Base-by-base conservation (phyloP, 2,888 invertebrate species). In the Cyrtodaria siliqua region DNA sequence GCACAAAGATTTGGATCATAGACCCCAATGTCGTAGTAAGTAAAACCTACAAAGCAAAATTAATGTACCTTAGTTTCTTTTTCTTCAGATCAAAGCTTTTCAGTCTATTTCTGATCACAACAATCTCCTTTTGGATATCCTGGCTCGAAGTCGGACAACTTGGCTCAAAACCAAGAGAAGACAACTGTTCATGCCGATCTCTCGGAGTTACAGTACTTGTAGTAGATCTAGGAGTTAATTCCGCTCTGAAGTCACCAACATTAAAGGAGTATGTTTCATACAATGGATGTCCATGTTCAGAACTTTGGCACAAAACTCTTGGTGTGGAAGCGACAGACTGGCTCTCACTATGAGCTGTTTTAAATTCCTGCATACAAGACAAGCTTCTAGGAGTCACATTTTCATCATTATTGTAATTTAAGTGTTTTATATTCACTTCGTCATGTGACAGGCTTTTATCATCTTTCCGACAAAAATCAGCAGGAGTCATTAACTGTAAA, bases 31-130 rank as follows among this genome's bases (percentile, higher is more conserved):
- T n/a, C n/a, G n/a, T n/a, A n/a, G n/a, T n/a, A n/a, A n/a, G n/a
- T n/a, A n/a, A n/a, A n/a, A n/a, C n/a, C n/a, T n/a, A n/a, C n/a
- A n/a, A 18, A 26, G 18, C 2, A 47, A 23, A n/a, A 9, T 27
- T 38, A 23, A 47, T 78, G 71, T 69, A 90, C 90, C 87, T 86
- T 12, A 90, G 76, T 69, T 85, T 86, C 60, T 86, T 87, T 73
- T 89, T 89, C 57, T 87, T 84, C 23, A 83, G 71, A 27, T 85
- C 85, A 83, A 87, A 90, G 27, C 71, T 66, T 55, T 83, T 84
- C 66, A 90, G 75, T 53, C 70, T 71, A 63, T 90, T 88, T 56
- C 89, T 78, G 20, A 90, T 90, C 24, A 71, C 53, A 3, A 87
- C 59, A n/a, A 90, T 79, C 69, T 89, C 88, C 49, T 84, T 84